Percentiles rank a stretch among this genome's conserved stretches.
These are phyloP conservation scores for Trachelus tabidus DNA, from an alignment of 2,888 invertebrate species.

Conservation along the genomic window DNA sequence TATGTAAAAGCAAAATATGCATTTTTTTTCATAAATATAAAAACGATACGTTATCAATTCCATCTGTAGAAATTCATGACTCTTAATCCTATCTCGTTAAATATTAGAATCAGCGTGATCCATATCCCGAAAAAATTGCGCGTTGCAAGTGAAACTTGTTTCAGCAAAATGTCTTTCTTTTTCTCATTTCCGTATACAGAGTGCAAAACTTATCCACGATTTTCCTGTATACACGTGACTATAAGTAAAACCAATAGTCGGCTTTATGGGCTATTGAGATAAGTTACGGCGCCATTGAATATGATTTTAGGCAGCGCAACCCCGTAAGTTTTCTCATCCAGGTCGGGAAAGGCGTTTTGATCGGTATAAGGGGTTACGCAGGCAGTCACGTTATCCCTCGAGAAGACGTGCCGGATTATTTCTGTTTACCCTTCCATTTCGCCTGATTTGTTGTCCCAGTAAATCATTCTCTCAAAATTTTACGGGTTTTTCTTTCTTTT, in stretches of 20 bases:
- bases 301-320: slow-evolving; percentile 15
- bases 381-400: neutral
- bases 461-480: neutral
- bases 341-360: neutral
- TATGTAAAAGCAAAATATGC: neutral
- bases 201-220: neutral
- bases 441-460: neutral
- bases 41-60: neutral
- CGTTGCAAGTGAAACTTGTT: neutral
- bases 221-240: neutral
- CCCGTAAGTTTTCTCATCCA: neutral
- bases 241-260: slow-evolving; percentile 5
- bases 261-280: slow-evolving; percentile 3
- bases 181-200: neutral
- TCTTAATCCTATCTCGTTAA: neutral
- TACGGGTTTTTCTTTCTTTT: neutral
- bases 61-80: neutral
- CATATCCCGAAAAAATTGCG: neutral
- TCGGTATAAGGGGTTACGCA: slow-evolving; percentile 8
- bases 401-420: slow-evolving; percentile 26
- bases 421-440: slow-evolving; percentile 28
- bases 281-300: slow-evolving; percentile 11
- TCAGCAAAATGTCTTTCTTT: neutral
- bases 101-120: neutral
- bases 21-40: neutral